phyloP scores from a whole-genome alignment of 92 coral and sea anemone genomes.

The Zoanthus sansibaricus region DNA sequence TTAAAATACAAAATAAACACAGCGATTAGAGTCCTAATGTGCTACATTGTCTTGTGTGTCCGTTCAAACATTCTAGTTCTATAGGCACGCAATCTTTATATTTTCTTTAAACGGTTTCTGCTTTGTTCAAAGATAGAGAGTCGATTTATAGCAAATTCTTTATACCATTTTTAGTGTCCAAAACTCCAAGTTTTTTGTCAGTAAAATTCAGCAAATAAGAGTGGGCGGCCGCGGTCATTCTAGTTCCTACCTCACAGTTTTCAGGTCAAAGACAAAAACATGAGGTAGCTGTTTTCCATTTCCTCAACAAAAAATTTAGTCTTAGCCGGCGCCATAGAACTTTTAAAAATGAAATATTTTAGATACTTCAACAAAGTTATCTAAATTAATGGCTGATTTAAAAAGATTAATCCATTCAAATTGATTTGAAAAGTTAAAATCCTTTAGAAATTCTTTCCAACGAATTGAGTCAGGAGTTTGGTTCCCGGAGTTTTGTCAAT shows the following conservation, averaged over 20 bases:
- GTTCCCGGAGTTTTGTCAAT: slow-evolving; percentile 13
- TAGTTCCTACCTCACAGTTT: background rate
- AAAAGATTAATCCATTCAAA: background rate
- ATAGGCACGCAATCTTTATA: slow-evolving; percentile 26
- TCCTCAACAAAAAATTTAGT: too few species aligned
- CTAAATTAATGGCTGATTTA: background rate
- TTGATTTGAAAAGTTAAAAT: background rate
- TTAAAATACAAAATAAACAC: slow-evolving; percentile 20
- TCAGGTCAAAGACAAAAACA: background rate
- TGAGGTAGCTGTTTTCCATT: background rate
- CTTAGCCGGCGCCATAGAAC: background rate
- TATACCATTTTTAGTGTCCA: background rate
- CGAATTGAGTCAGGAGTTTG: background rate
- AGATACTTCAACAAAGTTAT: background rate
- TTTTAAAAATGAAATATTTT: background rate
- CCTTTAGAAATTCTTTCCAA: background rate
- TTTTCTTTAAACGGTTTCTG: background rate
- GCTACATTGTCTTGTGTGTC: background rate
- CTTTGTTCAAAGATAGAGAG: background rate
- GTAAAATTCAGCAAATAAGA: background rate
- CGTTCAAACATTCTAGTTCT: background rate
- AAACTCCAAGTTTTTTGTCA: background rate
- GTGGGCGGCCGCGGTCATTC: background rate
- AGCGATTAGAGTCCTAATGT: slow-evolving; percentile 12
- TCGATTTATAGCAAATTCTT: background rate